Evolutionary conservation across 2,113 vertebrate genomes (phyloP), one percentile per base, ranked within the genome.

Genomic region (Nannospalax galili): DNA sequence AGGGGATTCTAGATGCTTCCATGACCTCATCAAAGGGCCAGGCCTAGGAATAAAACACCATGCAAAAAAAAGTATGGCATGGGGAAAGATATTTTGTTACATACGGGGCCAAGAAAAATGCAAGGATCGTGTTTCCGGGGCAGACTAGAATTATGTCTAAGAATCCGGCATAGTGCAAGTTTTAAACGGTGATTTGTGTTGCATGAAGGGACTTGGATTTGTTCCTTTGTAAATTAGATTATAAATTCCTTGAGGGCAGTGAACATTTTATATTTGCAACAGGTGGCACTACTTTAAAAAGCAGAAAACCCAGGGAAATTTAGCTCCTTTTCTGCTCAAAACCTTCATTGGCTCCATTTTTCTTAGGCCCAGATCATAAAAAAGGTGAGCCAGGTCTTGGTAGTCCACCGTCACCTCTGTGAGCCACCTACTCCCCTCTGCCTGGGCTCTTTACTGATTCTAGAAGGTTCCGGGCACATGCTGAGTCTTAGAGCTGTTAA

Each of bases 51-150:
- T 7, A 40, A 94, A 77, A 81, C 32, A 48, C 69, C n/a, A 65
- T 26, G 20, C 70, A 82, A 93, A 94, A 82, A 93, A 94, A 91
- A 86, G n/a, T 20, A 40, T 4, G 65, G n/a, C 48, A 94, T 37
- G 60, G 37, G n/a, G 24, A 30, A 77, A 24, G 10, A 65, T 12
- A 28, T 45, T 7, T 75, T 42, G 15, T 65, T 60, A 56, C 30
- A 45, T 11, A 4, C 9, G 32, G 35, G 86, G 70, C 26, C 62
- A 93, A 88, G 40, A 48, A 70, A 56, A 84, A 22, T 11, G 30
- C 74, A 42, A 64, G 67, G 32, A 40, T 84, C 60, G 0, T 30
- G n/a, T 94, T 84, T 94, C 37, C 52, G 32, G 11, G 4, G 77
- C 45, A 48, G 90, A 84, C 69, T 28, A 9, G 30, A 15, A 69